Base-by-base conservation (phyloP, 2,113 vertebrate species). In the Scalopus aquaticus region DNA sequence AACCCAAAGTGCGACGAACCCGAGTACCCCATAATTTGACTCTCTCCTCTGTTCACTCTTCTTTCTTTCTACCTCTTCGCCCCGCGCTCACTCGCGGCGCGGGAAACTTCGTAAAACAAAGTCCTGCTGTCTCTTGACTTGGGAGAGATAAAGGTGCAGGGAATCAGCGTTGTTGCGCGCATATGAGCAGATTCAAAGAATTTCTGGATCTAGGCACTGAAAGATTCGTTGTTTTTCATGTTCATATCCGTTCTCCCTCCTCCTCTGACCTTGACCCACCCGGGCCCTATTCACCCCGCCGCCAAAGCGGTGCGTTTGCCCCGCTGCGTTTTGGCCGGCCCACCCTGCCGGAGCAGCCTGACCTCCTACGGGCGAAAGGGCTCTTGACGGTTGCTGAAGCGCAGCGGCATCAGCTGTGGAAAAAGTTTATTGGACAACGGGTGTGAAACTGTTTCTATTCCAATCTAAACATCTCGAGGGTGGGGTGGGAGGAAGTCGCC, bases 401-500 rank as follows among this genome's bases (percentile, higher is more conserved):
- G 70, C 87, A 83, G 46, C 72, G 54, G 20, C 94, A 44, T 93
- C 73, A 49, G 72, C 83, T 96, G 94, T 70, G 62, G 84, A 58
- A 93, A 95, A 92, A 83, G 82, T 93, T 87, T 93, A 87, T 91
- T 91, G 89, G 84, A 88, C 90, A 56, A 90, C 37, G 16, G 82
- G 74, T 10, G 17, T 73, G 65, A 92, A 74, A 78, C 58, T 88
- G 54, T 92, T 92, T 95, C 76, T 73, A 37, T 62, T 94, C 80
- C 89, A 96, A 93, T 56, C 60, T 93, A 90, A 96, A 94, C 87
- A 96, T 81, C 62, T 85, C 72, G 4, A 70, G 88, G 88, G 64
- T 56, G 54, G 54, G 54, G 54, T 56, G 54, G 24, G 73, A 58
- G 54, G 58, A 70, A 46, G 64, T 28, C 46, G 6, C 2, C 92